These are phyloP conservation scores for Danio tinwini DNA, from an alignment of 2,797 vertebrate species.

Conservation along the genomic window DNA sequence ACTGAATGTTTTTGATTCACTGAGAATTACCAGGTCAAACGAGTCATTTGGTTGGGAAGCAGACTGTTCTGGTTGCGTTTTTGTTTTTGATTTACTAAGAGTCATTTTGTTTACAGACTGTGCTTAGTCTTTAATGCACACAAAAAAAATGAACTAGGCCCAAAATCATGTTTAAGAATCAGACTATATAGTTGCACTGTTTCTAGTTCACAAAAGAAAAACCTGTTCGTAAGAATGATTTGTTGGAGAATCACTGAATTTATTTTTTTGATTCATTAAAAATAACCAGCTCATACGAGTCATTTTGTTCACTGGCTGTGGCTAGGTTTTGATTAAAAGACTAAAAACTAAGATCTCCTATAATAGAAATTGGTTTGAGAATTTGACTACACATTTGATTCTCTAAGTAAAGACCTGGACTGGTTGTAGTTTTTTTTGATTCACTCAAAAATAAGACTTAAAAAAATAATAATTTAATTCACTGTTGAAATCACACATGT, in stretches of 20 bases:
- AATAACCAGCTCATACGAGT: neutral
- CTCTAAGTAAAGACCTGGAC: too few relatives aligned
- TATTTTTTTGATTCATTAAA: neutral
- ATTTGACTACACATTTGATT: too few relatives aligned
- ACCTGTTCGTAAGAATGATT: neutral
- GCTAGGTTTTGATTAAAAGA: too few relatives aligned
- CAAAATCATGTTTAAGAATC: neutral
- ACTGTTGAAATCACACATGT: too few relatives aligned
- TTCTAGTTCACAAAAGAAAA: neutral
- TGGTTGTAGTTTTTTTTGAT: too few relatives aligned
- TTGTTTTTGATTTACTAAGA: too few relatives aligned
- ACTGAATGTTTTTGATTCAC: neutral
- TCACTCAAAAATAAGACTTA: too few relatives aligned
- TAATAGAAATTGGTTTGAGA: neutral
- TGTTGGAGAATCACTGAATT: neutral
- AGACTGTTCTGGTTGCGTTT: accelerated
- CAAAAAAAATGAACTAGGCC: too few relatives aligned
- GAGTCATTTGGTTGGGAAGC: neutral
- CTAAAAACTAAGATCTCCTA: too few relatives aligned
- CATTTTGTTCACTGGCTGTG: neutral
- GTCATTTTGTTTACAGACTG: too few relatives aligned
- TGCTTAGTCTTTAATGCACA: too few relatives aligned
- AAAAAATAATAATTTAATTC: too few relatives aligned
- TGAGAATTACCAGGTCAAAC: neutral
- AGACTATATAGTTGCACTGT: accelerated